Base-by-base conservation (phyloP, 2,888 invertebrate species). In the Galerucella pusilla region DNA sequence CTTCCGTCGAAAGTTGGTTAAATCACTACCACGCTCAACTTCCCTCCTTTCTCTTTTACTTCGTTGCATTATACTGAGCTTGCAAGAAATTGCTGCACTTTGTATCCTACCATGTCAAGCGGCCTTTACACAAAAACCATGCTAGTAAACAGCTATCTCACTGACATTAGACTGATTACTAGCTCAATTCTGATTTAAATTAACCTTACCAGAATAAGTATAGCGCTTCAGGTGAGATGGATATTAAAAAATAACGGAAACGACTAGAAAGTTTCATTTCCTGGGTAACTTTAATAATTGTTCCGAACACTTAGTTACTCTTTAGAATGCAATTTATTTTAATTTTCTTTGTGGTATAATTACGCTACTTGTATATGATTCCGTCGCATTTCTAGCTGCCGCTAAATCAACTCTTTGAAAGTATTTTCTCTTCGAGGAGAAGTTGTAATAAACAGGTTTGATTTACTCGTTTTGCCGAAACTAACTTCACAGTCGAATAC, bases 281-380 rank as follows among this genome's bases (percentile, higher is more conserved):
- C 25, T 65, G 46, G 11, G n/a, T 45, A 63, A 61, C n/a, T 63
- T 63, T 42, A 12, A 42, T 63, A 64, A 64, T 45, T 64, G 45
- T 64, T 20, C 45, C n/a, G 20, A 65, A 65, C 45, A 65, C 64
- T 12, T 9, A 49, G 45, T 49, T 61, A 2, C 61, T 61, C 2
- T 65, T 65, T 5, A 65, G 20, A 65, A 65, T 16, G 46, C 46
- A 65, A 11, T 65, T 65, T 63, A 45, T 63, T 45, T 14, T 35
- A 42, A 63, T 63, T 63, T 63, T 63, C 63, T n/a, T 65, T 65
- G 64, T 45, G 42, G 20, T 42, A 20, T n/a, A 65, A 65, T 65
- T 65, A 45, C 45, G 45, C 16, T 46, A 10, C 6, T 16, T 20
- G 46, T 57, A 57, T 9, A 57, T 57, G 16, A 57, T 57, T 16